Base-by-base conservation (phyloP, 2,113 vertebrate genomes). In the Cyanoderma ruficeps region DNA sequence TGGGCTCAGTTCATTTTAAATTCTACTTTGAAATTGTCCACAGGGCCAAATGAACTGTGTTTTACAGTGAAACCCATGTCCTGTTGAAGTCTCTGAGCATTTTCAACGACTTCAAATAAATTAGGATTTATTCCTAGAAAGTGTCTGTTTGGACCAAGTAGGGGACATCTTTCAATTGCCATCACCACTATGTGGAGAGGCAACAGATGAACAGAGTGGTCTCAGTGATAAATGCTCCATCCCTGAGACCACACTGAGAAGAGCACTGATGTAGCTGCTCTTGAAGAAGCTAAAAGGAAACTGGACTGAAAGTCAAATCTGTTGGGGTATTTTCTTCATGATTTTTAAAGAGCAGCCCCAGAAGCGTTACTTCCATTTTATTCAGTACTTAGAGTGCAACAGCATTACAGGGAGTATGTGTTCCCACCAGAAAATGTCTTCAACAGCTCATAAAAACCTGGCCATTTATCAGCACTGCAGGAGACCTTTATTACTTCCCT, bases 401-500 rank as follows among this genome's bases (percentile, higher is more conserved):
- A 72, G 70, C 72, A 96, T 93, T 96, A 93, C 46, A 96, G 69
- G 84, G 82, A 90, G 93, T 90, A 44, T 95, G 46, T 96, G 72
- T 78, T 96, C 60, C 95, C 84, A 96, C 47, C 81, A 96, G 91
- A 96, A 95, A 94, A 92, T 80, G 25, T 75, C 89, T 90, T 85
- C 78, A 90, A 56, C 86, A 85, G 64, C 59, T 93, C 96, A 94
- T 95, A 93, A 96, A 95, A 96, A 83, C 44, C 55, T 68, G 75
- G 61, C 76, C 95, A 83, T 96, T 96, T 95, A 77, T 75, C 84
- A 94, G 86, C 92, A 84, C 95, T 91, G 86, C 89, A 93, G 95
- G 95, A 97, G 90, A 91, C 93, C 91, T 96, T 97, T 97, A 97
- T 97, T 97, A 84, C 87, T 93, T 97, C 87, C 79, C 91, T 96